Percentiles rank a stretch among this genome's conserved stretches.
Evolutionary conservation across 2,797 vertebrate genomes (phyloP).

Genomic region (Falco berigora): DNA sequence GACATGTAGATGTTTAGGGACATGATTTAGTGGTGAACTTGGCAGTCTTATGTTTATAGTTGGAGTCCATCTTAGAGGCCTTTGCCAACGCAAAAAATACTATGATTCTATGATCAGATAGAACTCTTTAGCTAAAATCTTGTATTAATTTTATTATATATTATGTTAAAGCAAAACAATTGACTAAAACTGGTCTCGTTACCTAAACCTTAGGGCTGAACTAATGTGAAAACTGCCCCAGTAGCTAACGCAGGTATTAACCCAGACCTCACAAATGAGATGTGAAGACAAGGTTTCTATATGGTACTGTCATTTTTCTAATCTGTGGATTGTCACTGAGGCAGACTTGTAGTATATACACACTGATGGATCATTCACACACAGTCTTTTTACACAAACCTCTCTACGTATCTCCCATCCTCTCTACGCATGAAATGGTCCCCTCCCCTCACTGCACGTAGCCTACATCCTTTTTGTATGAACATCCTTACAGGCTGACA

Average conservation of each 20-base stretch:
- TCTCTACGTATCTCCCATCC: background rate
- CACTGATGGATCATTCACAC: rapidly evolving
- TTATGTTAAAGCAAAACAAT: background rate
- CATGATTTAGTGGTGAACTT: no score
- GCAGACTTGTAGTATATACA: background rate
- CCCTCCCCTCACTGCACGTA: background rate
- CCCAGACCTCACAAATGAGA: rapidly evolving
- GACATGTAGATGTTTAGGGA: rapidly evolving
- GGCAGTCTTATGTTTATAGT: background rate
- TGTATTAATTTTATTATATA: background rate
- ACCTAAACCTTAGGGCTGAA: background rate
- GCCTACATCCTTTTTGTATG: background rate
- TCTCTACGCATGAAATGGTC: background rate
- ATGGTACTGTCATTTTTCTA: background rate
- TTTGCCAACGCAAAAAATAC: background rate
- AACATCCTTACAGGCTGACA: background rate
- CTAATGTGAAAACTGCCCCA: background rate
- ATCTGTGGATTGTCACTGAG: background rate
- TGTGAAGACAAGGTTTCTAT: background rate
- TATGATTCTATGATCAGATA: background rate
- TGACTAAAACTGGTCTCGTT: background rate
- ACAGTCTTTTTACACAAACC: background rate
- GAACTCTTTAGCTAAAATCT: background rate
- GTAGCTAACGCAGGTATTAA: background rate
- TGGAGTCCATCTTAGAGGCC: background rate